Conservation (phyloP, 1,140 invertebrate species). For the Amyelois transitella region DNA sequence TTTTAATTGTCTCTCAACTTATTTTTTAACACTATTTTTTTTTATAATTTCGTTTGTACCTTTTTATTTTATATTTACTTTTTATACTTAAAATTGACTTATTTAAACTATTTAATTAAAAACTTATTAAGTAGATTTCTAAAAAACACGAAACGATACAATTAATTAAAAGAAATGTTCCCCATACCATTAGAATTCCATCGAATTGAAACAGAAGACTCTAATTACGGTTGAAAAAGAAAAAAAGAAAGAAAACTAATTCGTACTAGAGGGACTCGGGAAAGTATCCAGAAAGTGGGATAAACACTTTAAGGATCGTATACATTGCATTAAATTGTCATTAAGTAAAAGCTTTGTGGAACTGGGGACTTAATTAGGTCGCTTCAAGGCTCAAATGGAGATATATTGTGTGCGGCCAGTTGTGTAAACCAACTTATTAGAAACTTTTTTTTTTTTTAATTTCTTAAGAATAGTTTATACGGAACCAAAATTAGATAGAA, state of each 20-base stretch:
- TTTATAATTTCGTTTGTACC: no score
- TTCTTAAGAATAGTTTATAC: no score
- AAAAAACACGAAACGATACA: no score
- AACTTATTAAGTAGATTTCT: background rate
- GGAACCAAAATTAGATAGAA: no score
- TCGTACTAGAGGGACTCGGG: background rate
- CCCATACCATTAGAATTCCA: background rate
- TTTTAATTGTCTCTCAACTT: no score
- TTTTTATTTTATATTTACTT: no score
- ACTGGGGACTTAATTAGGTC: constrained; percentile 34
- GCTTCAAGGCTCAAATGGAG: constrained; percentile 26
- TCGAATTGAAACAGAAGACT: background rate
- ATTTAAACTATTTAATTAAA: background rate
- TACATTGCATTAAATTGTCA: constrained; percentile 40
- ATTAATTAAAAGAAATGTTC: background rate
- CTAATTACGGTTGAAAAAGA: background rate
- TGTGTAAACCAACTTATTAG: constrained; percentile 20
- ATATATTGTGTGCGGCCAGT: constrained; percentile 31
- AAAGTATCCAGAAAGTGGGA: constrained; percentile 3
- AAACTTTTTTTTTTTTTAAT: no score
- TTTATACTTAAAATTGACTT: no score
- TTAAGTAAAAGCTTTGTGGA: constrained; percentile 38
- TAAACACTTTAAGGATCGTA: constrained; percentile 14
- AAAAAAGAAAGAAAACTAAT: background rate
- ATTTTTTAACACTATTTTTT: no score